Percentiles rank a stretch among this genome's conserved stretches.
Evolutionary conservation across 2,888 invertebrate species (phyloP).

Genomic region (Apoda limacodes): DNA sequence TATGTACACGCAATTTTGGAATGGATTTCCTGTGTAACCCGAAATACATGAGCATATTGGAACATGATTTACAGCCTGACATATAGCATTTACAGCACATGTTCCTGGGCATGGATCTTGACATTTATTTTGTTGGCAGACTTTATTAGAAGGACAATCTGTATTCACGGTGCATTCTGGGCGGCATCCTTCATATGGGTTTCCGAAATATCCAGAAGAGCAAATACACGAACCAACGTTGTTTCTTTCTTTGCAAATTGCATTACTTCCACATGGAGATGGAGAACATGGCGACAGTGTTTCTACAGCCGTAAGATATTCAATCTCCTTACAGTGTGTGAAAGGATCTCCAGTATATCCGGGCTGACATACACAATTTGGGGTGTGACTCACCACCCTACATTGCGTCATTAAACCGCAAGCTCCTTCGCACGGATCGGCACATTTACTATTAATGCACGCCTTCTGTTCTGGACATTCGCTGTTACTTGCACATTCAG

Average conservation of each 20-base stretch:
- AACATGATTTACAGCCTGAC: slow-evolving; percentile 78
- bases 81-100: slow-evolving; percentile 79
- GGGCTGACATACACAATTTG: slow-evolving; percentile 74
- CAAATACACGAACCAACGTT: slow-evolving; percentile 80
- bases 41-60: slow-evolving; percentile 76
- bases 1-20: slow-evolving; percentile 40
- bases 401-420: slow-evolving; percentile 80
- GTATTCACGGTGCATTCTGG: slow-evolving; percentile 82
- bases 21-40: slow-evolving; percentile 75
- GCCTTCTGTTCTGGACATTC: slow-evolving; percentile 76
- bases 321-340: slow-evolving; percentile 65
- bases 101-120: slow-evolving; percentile 81
- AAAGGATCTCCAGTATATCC: slow-evolving; percentile 82
- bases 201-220: slow-evolving; percentile 72
- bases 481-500: slow-evolving; percentile 79
- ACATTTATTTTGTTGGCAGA: slow-evolving; percentile 81
- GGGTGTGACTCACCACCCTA: slow-evolving; percentile 78
- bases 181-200: slow-evolving; percentile 76
- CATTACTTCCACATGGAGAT: slow-evolving; percentile 80
- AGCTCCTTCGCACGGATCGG: slow-evolving; percentile 78
- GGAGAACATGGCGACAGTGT: slow-evolving; percentile 72
- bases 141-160: slow-evolving; percentile 78
- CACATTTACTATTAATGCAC: slow-evolving; percentile 79
- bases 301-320: slow-evolving; percentile 40
- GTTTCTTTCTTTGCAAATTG: slow-evolving; percentile 75